Conservation (phyloP, 2,797 vertebrate genomes). For the Silurus aristotelis region DNA sequence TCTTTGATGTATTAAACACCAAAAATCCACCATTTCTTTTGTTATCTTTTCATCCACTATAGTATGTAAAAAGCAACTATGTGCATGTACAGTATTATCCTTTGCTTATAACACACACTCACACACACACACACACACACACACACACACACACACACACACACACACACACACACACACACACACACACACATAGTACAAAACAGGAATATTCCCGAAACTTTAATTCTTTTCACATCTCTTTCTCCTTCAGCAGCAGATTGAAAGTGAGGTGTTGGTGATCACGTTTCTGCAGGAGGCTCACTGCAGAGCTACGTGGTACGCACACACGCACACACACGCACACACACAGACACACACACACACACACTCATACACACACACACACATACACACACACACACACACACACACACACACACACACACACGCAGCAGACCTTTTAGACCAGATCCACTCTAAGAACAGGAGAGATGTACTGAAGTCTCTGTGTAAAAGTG, state of each 20-base stretch:
- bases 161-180: constrained; percentile 11
- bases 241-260: constrained; percentile 46
- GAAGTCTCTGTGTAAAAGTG: constrained; percentile 32
- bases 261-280: constrained; percentile 41
- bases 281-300: constrained; percentile 56
- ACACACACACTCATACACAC: neutral
- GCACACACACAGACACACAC: constrained; percentile 22
- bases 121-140: neutral
- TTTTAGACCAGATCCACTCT: constrained; percentile 29
- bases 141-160: too few relatives aligned
- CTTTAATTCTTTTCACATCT: constrained; percentile 16
- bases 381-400: neutral
- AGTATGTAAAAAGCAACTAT: too few relatives aligned
- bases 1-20: too few relatives aligned
- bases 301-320: constrained; percentile 63
- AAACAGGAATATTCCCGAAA: neutral
- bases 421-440: constrained; percentile 50
- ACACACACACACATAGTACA: neutral
- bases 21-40: too few relatives aligned
- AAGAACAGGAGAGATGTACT: constrained; percentile 1
- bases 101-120: neutral
- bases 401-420: neutral
- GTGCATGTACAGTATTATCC: too few relatives aligned
- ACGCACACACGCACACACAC: constrained; percentile 26
- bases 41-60: too few relatives aligned